phyloP scores from a whole-genome alignment of 2,888 invertebrate species.

The Callyntrura guangdongensis region DNA sequence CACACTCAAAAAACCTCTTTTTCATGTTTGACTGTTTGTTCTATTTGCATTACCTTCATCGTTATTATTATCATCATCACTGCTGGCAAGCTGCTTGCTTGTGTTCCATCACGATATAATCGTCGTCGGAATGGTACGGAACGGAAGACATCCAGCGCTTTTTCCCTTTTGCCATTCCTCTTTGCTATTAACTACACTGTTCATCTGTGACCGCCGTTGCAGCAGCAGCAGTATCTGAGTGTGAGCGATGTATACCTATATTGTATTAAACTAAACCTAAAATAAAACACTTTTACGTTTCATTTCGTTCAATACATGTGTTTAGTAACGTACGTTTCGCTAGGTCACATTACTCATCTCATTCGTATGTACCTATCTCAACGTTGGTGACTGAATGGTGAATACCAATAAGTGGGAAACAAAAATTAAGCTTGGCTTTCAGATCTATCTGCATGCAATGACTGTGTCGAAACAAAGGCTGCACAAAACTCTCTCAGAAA shows the following conservation, averaged over 20 bases:
- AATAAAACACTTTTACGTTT: constrained; percentile 66
- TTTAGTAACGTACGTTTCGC: constrained; percentile 34
- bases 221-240: background rate
- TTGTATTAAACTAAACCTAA: constrained; percentile 19
- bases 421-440: constrained; percentile 23
- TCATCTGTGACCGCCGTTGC: constrained; percentile 56
- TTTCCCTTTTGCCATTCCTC: constrained; percentile 69
- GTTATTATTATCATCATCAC: constrained; percentile 14
- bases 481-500: too few species aligned
- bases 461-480: too few species aligned
- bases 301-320: constrained; percentile 43
- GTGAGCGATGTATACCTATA: too few species aligned
- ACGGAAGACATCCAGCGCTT: constrained; percentile 25
- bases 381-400: background rate
- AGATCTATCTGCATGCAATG: too few species aligned
- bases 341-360: constrained; percentile 42
- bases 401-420: background rate
- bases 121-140: too few species aligned
- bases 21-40: constrained; percentile 77
- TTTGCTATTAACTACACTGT: constrained; percentile 43
- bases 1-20: constrained; percentile 68
- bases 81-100: background rate
- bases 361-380: too few species aligned
- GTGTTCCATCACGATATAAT: too few species aligned
- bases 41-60: constrained; percentile 76